These are phyloP conservation scores for Atrichornis clamosus DNA, from an alignment of 2,113 vertebrate species.

Conservation along the genomic window DNA sequence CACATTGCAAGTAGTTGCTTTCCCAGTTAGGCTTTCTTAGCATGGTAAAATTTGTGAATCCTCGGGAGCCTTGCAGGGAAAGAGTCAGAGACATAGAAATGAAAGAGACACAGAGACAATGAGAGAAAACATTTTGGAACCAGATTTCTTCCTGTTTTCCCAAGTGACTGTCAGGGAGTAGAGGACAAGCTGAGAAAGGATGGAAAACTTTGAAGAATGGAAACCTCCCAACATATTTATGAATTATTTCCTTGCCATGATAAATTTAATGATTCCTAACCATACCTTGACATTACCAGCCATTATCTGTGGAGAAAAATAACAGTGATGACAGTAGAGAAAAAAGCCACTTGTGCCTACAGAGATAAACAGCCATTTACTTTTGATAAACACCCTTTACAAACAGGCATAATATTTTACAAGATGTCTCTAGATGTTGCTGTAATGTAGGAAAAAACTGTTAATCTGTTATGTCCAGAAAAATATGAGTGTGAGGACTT, in stretches of 20 bases:
- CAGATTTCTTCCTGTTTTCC: neutral
- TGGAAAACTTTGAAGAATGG: neutral
- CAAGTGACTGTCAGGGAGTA: neutral
- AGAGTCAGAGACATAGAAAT: neutral
- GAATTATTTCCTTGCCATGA: neutral
- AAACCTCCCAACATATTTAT: neutral
- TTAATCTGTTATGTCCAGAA: neutral
- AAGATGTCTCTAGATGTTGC: neutral
- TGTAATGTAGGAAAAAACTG: neutral
- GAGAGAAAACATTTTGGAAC: neutral
- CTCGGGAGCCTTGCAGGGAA: neutral
- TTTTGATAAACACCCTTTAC: neutral
- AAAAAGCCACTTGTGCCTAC: neutral
- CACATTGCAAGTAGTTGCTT: neutral
- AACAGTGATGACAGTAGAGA: neutral
- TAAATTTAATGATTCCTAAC: neutral
- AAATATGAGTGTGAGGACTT: neutral
- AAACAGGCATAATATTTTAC: neutral
- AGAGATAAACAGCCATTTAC: neutral
- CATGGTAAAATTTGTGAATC: neutral
- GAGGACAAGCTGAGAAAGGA: neutral
- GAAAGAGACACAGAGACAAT: neutral
- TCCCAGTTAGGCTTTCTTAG: neutral
- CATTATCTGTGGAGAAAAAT: neutral
- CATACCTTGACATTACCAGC: neutral